Base-by-base conservation (phyloP, 2,113 vertebrate genomes). In the Sula dactylatra region DNA sequence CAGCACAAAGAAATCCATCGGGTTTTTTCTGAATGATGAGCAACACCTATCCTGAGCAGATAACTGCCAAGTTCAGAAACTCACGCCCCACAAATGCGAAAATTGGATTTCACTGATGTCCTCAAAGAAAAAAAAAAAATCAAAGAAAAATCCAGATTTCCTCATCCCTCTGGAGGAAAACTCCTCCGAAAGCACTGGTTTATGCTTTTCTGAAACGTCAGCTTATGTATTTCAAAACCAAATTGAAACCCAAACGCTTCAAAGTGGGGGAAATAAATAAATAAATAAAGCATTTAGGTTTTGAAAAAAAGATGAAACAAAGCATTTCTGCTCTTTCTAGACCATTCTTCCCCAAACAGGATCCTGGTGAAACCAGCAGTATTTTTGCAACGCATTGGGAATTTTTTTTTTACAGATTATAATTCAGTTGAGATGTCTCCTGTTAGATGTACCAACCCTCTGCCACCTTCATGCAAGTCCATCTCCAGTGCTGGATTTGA, bases 21-120 rank as follows among this genome's bases (percentile, higher is more conserved):
- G n/a, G 22, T 26, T 62, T 55, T 50, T 58, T 50, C 50, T 10
- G 5, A 10, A 5, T 0, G 0, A 29, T 13, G 44, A 76, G 62
- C 44, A 74, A 58, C 62, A 76, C 66, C 38, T 65, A 40, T 42
- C 42, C 54, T 5, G 6, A 47, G 61, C 55, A 94, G 79, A 83
- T 80, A 69, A 64, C 21, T 1, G 3, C 61, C 55, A 13, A 58
- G 84, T 74, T 80, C 79, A 88, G 84, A 80, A 62, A 91, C 29
- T 61, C 20, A 0, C 6, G 2, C 31, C 61, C 61, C 0, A 2
- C 1, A 0, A 69, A 74, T 0, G 11, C 2, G 26, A 80, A 74
- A 84, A 85, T 92, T 74, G 67, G 38, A 88, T 92, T 70, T 92
- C 55, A 36, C 34, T 70, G 67, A 36, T 65, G 73, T 69, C 62